Base-by-base conservation (phyloP, 2,113 vertebrate genomes). In the Perca fluviatilis region DNA sequence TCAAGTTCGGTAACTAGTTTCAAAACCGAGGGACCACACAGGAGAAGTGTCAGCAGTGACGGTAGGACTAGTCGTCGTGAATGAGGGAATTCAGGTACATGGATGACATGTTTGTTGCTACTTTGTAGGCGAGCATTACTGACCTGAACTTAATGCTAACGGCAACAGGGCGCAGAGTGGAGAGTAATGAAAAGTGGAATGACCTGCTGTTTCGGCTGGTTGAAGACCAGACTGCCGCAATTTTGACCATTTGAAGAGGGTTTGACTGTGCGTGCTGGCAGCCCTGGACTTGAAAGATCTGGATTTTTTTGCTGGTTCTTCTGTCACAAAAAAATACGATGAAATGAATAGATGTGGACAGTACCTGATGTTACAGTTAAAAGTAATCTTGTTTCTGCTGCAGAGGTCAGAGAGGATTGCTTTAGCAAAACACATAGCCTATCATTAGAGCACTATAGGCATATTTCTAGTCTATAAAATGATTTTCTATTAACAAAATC, bases 401-500 rank as follows among this genome's bases (percentile, higher is more conserved):
- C 66, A n/a, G 56, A n/a, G 18, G 27, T 74, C 16, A 3, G 4
- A 58, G 56, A 60, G n/a, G 18, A 49, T 67, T 65, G 19, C n/a
- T 57, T 25, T 36, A 70, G 14, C 11, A 43, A 25, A 67, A 50
- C n/a, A 27, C 33, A 62, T 53, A 40, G 58, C 3, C 21, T 49
- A 25, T 74, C 27, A 33, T 70, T 74, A 46, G 8, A 23, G 18
- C 68, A n/a, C 43, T 18, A 5, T 69, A 18, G 68, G 25, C 47
- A 71, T 67, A 40, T 25, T 40, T 77, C 18, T 50, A 72, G 64
- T 51, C 30, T 12, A 9, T 72, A 43, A 74, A 77, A 80, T 50
- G 2, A 67, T 74, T 80, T 86, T 68, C 68, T 71, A 9, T 69
- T 74, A 66, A 70, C 43, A 54, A 70, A 74, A 85, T 68, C n/a